Evolutionary conservation across 2,888 invertebrate species (phyloP).

Genomic region (Lamproptera curius): DNA sequence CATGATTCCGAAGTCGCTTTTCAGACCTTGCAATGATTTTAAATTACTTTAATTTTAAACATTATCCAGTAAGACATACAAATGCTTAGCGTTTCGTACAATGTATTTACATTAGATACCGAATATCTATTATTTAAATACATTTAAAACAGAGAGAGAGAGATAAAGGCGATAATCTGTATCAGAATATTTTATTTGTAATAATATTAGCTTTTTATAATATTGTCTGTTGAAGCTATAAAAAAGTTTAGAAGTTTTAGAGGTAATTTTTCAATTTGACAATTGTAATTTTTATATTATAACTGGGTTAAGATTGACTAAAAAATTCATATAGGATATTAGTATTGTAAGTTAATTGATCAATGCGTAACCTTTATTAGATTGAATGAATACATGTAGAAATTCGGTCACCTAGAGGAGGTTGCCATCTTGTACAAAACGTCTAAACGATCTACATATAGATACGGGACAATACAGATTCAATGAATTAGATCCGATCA

Average conservation of each 20-base stretch:
- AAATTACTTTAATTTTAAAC: background rate
- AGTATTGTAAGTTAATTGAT: too few species aligned
- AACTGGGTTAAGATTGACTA: too few species aligned
- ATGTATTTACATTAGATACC: slow-evolving; percentile 32
- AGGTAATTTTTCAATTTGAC: too few species aligned
- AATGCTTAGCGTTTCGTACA: slow-evolving; percentile 36
- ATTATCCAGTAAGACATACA: slow-evolving; percentile 11
- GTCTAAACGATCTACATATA: slow-evolving; percentile 58
- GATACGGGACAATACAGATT: slow-evolving; percentile 70
- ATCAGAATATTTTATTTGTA: too few species aligned
- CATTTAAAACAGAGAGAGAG: background rate
- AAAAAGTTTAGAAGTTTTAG: too few species aligned
- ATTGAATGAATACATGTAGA: too few species aligned
- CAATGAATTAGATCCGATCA: slow-evolving; percentile 65
- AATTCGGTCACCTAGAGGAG: slow-evolving; percentile 78
- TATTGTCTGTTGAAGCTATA: too few species aligned
- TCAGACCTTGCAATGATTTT: slow-evolving; percentile 12
- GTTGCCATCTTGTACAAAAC: slow-evolving; percentile 74
- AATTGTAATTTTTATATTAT: too few species aligned
- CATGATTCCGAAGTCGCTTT: slow-evolving; percentile 9
- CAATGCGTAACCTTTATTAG: too few species aligned
- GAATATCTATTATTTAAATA: slow-evolving; percentile 5
- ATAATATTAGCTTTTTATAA: too few species aligned
- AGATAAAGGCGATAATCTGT: too few species aligned
- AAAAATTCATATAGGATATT: too few species aligned